Base-by-base conservation (phyloP, 2,888 invertebrate species). In the Cryptocephalus moraei region DNA sequence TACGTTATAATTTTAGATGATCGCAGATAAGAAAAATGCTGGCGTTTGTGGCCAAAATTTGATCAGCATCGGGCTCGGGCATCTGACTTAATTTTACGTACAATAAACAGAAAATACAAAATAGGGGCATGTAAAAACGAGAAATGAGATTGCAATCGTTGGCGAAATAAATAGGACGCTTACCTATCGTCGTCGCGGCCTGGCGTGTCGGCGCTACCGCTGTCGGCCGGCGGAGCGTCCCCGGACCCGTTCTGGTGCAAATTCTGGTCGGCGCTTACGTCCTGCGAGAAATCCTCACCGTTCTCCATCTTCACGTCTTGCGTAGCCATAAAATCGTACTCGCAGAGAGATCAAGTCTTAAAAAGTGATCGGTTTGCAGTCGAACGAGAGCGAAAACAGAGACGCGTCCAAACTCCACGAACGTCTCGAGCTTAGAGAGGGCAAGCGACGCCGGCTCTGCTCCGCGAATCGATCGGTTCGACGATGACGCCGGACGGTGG, bases 141-240 rank as follows among this genome's bases (percentile, higher is more conserved):
- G 22, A 22, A 2, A 6, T 22, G 22, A 22, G 22, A 22, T 22
- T 22, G 22, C 22, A 22, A 22, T 22, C 22, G 22, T 22, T 6
- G 22, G 2, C 2, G 22, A 22, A 22, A 4, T 36, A 33, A 41
- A 32, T 38, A 41, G 42, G 36, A 41, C 42, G 63, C 71, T 68
- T 81, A 85, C 84, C 84, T 84, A 78, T 84, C 87, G 73, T 87
- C 87, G 75, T 86, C 86, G 67, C 85, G 82, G 66, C 82, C 82
- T 50, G 84, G 80, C 59, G 81, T 82, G 73, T 85, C 85, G 58
- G 82, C 82, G 71, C 80, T 80, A 60, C 83, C 83, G 72, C 83
- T 80, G 67, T 85, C 84, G 32, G 67, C 64, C 62, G 78, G 77
- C 62, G 77, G 78, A 65, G 77, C 81, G 67, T 81, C 84, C 60